Conservation (phyloP, 2,113 vertebrate species). For the Plecotus auritus region DNA sequence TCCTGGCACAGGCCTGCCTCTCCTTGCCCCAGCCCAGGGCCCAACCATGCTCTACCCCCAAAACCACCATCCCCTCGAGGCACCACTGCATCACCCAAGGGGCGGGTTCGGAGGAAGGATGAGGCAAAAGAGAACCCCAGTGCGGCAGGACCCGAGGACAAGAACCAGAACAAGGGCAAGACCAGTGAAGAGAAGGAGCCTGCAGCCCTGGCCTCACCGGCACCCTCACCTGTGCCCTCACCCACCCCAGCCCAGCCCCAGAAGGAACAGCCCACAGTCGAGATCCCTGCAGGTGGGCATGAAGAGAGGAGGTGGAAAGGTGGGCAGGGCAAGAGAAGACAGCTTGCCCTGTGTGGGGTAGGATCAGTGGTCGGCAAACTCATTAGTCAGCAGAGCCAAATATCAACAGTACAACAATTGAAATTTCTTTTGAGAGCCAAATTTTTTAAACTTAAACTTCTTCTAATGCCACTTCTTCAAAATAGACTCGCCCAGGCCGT, state of each 20-base stretch:
- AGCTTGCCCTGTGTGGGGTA: neutral
- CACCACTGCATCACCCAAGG: constrained; percentile 84
- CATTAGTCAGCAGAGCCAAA: too few species aligned
- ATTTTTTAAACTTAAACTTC: too few species aligned
- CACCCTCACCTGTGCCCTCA: constrained; percentile 65
- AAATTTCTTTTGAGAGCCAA: too few species aligned
- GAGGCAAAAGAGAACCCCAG: constrained; percentile 78
- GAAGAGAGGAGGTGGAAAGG: neutral
- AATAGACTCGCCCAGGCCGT: too few species aligned
- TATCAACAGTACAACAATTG: too few species aligned
- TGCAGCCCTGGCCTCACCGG: constrained; percentile 44
- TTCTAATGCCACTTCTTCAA: too few species aligned
- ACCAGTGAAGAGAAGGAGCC: constrained; percentile 80
- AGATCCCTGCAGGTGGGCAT: constrained; percentile 48
- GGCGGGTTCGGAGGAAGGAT: constrained; percentile 81
- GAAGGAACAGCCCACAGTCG: constrained; percentile 50
- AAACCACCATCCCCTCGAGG: constrained; percentile 82
- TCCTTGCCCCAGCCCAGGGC: constrained; percentile 86
- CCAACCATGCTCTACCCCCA: constrained; percentile 79
- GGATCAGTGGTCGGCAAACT: too few species aligned
- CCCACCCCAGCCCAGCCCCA: constrained; percentile 68
- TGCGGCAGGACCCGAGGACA: constrained; percentile 64
- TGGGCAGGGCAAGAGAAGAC: neutral
- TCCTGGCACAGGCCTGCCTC: constrained; percentile 84
- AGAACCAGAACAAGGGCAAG: constrained; percentile 77